Percentiles rank a stretch among this genome's conserved stretches.
Evolutionary conservation across 2,113 vertebrate genomes (phyloP).

Genomic region (Mobula hypostoma): DNA sequence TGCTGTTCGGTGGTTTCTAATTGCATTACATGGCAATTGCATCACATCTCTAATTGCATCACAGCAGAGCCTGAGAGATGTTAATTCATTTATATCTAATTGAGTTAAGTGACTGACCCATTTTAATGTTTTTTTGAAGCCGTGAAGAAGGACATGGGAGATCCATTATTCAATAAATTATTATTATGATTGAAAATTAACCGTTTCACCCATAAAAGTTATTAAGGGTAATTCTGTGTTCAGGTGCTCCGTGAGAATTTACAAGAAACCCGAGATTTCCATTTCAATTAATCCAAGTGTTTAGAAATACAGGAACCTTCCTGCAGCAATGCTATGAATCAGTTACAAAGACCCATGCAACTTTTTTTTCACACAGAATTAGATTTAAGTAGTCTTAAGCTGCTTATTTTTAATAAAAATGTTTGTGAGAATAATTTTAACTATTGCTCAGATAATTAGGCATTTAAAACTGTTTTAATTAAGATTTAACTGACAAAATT

Average conservation of each 20-base stretch:
- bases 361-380: not conserved
- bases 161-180: not conserved
- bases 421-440: conserved; percentile 15
- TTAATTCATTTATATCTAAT: not conserved
- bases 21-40: not conserved
- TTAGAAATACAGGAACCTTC: not conserved
- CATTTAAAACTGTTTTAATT: conserved; percentile 30
- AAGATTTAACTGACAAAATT: conserved; percentile 35
- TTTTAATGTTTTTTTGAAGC: not conserved
- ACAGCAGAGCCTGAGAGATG: not conserved
- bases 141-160: not conserved
- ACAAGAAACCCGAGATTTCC: not conserved
- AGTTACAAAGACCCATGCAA: not conserved
- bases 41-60: not conserved
- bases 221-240: not conserved
- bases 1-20: not conserved
- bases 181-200: not conserved
- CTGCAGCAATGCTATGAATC: not conserved
- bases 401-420: conserved; percentile 21
- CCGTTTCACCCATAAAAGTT: not conserved
- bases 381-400: not conserved
- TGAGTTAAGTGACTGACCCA: not conserved
- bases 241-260: too few relatives aligned
- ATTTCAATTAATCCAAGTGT: not conserved
- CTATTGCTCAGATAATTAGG: not conserved